Percentiles rank a stretch among this genome's conserved stretches.
Conservation (phyloP, 2,113 vertebrate species). For the Rhineura floridana region DNA sequence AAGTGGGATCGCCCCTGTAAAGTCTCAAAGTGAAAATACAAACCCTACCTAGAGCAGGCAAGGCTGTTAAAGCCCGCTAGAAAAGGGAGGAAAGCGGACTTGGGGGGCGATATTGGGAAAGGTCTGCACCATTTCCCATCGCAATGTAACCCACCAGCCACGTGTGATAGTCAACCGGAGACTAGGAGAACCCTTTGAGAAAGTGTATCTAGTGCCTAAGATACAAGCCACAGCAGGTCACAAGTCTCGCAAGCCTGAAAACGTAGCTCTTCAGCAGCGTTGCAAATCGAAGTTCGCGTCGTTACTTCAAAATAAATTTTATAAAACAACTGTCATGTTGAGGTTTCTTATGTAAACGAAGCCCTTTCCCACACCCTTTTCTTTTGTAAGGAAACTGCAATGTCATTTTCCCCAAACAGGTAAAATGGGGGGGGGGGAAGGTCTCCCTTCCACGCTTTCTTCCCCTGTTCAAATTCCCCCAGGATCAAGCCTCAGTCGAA, state of each 20-base stretch:
- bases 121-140: not conserved
- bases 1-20: not conserved
- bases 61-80: not conserved
- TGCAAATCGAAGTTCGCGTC: not conserved
- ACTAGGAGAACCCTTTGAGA: not conserved
- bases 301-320: not conserved
- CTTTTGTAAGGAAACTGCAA: not conserved
- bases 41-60: not conserved
- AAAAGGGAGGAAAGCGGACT: too few species aligned
- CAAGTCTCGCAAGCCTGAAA: not conserved
- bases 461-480: not conserved
- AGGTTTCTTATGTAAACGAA: not conserved
- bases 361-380: not conserved
- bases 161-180: too few species aligned
- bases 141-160: not conserved
- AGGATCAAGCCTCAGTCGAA: conserved; percentile 19
- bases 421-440: not conserved
- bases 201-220: not conserved
- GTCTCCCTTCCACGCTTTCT: not conserved
- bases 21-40: not conserved
- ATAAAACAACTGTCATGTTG: not conserved
- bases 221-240: not conserved
- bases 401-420: conserved; percentile 1
- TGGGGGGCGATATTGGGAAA: not conserved
- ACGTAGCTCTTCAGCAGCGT: too few species aligned